Evolutionary conservation across 2,113 vertebrate genomes (phyloP), one percentile per base, ranked within the genome.

Genomic region (Pimephales promelas): DNA sequence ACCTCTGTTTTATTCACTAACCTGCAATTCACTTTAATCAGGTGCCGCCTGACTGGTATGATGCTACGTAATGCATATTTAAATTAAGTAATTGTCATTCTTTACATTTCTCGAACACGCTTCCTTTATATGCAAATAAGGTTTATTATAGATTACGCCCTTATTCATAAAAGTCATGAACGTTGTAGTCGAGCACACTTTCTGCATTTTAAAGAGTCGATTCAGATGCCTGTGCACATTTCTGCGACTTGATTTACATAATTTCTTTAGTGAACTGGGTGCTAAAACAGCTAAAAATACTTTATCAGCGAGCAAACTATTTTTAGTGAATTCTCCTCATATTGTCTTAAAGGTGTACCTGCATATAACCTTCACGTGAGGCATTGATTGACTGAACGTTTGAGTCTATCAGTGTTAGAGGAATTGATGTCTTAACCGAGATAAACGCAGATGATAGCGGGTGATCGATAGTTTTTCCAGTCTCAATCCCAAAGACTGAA

Each of bases 391-490:
- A 87, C 72, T 36, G n/a, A 64, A 77, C 14, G 11, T 40, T 34
- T 47, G 78, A 79, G 31, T 74, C 47, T 47, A 56, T 57, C 56
- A 73, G 64, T 26, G 34, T 66, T 82, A 49, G 61, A 26, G 14
- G 45, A 43, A 79, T 87, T 82, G 73, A 64, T 79, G 76, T 81
- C 76, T 79, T 79, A 85, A 80, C 83, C 57, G 70, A 49, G 54
- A 52, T 83, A 85, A 83, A 79, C 36, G 73, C 45, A 64, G 31
- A 78, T 82, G 47, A 31, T 77, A 68, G 72, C 3, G 22, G 18
- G 59, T 14, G 72, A 72, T 79, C 64, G 16, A 85, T 85, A 56
- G 56, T 66, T 28, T 73, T 64, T 64, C 24, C 74, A 61, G 11
- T 66, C 74, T 71, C 79, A 36, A 73, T 40, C 70, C 49, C 66